Evolutionary conservation across 2,797 vertebrate genomes (phyloP).

Genomic region (Meriones psammophilus): DNA sequence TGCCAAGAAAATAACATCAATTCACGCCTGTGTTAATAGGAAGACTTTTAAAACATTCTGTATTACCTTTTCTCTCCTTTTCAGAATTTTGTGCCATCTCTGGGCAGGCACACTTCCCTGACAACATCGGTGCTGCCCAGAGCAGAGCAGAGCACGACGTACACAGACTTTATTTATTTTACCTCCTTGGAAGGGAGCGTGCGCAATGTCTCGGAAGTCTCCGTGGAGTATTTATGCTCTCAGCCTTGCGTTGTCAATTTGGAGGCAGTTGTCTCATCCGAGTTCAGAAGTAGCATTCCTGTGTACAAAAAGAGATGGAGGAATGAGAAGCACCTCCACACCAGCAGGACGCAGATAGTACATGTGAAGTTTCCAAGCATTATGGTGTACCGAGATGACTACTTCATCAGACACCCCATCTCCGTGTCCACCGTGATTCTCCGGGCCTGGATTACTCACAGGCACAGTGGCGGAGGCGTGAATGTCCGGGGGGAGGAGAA

Average conservation of each 20-base stretch:
- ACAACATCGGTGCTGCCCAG: conserved; percentile 84
- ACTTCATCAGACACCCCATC: conserved; percentile 89
- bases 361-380: conserved; percentile 91
- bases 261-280: conserved; percentile 92
- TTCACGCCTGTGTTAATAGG: neutral
- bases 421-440: conserved; percentile 90
- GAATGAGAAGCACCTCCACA: conserved; percentile 85
- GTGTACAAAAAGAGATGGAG: conserved; percentile 94
- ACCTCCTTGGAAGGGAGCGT: conserved; percentile 90
- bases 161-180: conserved; percentile 91
- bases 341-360: conserved; percentile 87
- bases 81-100: conserved; percentile 87
- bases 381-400: conserved; percentile 91
- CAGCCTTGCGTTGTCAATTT: conserved; percentile 91
- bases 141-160: conserved; percentile 71
- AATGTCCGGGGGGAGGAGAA: conserved; percentile 77
- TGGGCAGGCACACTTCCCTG: conserved; percentile 86
- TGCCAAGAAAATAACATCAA: conserved; percentile 42
- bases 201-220: conserved; percentile 89
- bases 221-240: conserved; percentile 92
- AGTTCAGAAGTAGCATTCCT: conserved; percentile 89
- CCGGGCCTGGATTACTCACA: conserved; percentile 91
- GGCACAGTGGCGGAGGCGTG: conserved; percentile 21
- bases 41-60: neutral
- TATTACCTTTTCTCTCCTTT: conserved; percentile 37